These are phyloP conservation scores for Aselliscus stoliczkanus DNA, from an alignment of 2,797 vertebrate genomes.

Conservation along the genomic window DNA sequence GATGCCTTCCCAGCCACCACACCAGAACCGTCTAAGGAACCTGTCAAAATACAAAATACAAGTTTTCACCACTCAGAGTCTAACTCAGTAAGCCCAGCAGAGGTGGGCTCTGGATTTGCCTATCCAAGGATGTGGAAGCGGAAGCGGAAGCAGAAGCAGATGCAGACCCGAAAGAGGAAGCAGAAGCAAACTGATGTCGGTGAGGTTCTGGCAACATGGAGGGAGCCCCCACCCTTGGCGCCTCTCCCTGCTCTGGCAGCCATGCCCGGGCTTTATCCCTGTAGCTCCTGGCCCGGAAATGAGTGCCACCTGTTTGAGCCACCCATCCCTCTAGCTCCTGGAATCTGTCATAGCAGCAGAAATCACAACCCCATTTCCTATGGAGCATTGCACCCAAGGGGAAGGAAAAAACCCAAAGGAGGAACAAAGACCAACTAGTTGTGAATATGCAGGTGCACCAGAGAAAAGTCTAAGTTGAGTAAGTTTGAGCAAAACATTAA, in stretches of 20 bases:
- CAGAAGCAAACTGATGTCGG: neutral
- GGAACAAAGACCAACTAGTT: neutral
- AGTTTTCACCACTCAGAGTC: neutral
- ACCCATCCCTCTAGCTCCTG: neutral
- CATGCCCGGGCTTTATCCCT: neutral
- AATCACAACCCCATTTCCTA: neutral
- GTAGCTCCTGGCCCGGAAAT: neutral
- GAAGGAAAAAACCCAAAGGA: neutral
- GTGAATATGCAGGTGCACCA: neutral
- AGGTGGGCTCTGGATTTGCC: neutral
- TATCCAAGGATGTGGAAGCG: neutral
- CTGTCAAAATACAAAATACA: neutral
- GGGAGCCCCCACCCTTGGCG: accelerated
- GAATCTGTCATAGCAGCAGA: neutral
- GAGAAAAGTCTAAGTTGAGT: neutral
- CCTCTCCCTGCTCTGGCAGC: neutral
- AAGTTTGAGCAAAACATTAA: neutral
- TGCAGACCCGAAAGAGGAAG: neutral
- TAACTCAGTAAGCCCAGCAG: neutral
- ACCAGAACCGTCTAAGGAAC: neutral
- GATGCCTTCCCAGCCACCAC: neutral
- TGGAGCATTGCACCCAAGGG: neutral
- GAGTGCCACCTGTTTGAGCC: neutral
- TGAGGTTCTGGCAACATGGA: neutral
- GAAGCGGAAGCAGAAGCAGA: too few relatives aligned